A percentile compares a stretch with the other conserved stretches of the same genome.
phyloP scores from a whole-genome alignment of 2,113 vertebrate genomes.

The Suricata suricatta region DNA sequence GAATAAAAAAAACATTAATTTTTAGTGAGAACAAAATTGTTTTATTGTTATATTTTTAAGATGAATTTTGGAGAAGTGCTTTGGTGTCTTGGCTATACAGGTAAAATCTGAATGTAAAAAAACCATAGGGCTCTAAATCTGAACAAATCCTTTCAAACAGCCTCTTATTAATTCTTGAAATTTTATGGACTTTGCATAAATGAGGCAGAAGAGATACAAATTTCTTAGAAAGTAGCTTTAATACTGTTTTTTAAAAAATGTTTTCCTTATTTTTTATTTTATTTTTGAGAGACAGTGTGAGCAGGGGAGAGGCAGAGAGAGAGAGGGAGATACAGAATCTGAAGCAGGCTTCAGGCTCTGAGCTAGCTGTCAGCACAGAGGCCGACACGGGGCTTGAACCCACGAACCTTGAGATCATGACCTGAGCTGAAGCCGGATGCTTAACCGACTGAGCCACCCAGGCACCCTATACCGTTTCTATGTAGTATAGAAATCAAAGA shows the following conservation, averaged over 20 bases:
- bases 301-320: too few relatives aligned
- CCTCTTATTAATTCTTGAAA: neutral
- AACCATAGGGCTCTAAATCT: neutral
- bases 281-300: too few relatives aligned
- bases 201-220: neutral
- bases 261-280: too few relatives aligned
- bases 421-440: too few relatives aligned
- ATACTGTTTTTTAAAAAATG: neutral
- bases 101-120: slow-evolving; percentile 15
- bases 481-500: slow-evolving; percentile 14
- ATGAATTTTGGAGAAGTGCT: neutral
- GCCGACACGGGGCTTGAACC: too few relatives aligned
- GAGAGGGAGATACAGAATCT: too few relatives aligned
- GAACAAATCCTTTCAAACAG: slow-evolving; percentile 4
- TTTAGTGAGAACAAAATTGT: neutral
- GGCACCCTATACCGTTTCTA: neutral
- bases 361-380: too few relatives aligned
- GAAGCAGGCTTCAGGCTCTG: too few relatives aligned
- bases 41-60: neutral
- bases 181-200: slow-evolving; percentile 26
- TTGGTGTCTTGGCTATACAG: neutral
- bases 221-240: neutral
- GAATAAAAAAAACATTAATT: slow-evolving; percentile 48
- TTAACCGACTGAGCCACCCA: too few relatives aligned
- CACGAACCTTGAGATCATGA: too few relatives aligned